Percentiles rank a stretch among this genome's conserved stretches.
phyloP scores from a whole-genome alignment of 2,113 vertebrate species.

The Hippocampus abdominalis region DNA sequence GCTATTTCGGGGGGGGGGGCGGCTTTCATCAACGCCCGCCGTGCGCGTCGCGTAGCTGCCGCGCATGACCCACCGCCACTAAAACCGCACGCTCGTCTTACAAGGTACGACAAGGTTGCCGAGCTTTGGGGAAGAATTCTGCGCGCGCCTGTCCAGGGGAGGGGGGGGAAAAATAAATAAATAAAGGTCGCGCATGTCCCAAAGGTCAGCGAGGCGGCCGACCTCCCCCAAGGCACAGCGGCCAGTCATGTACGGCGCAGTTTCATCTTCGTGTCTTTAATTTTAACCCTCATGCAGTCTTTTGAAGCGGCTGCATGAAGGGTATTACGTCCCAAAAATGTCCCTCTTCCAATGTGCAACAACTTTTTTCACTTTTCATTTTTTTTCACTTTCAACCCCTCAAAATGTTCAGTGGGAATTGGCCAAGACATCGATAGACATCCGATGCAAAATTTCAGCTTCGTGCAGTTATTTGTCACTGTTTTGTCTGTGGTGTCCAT shows the following conservation, averaged over 20 bases:
- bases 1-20: conserved; percentile 7
- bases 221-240: not conserved
- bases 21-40: conserved; percentile 25
- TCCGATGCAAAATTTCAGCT: no score
- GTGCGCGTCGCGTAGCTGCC: conserved; percentile 29
- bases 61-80: conserved; percentile 31
- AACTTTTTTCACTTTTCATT: no score
- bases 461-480: no score
- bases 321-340: no score
- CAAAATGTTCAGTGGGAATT: no score
- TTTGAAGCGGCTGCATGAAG: no score
- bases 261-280: no score
- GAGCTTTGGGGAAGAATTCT: not conserved
- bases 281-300: no score
- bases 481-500: no score
- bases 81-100: conserved; percentile 28
- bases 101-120: conserved; percentile 19
- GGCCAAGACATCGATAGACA: no score
- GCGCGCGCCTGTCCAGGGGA: not conserved
- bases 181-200: not conserved
- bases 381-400: no score
- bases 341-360: no score
- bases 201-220: not conserved
- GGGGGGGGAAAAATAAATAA: not conserved
- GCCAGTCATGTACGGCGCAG: not conserved